Evolutionary conservation across 2,888 invertebrate genomes (phyloP).

Genomic region (Melitaea athalia): DNA sequence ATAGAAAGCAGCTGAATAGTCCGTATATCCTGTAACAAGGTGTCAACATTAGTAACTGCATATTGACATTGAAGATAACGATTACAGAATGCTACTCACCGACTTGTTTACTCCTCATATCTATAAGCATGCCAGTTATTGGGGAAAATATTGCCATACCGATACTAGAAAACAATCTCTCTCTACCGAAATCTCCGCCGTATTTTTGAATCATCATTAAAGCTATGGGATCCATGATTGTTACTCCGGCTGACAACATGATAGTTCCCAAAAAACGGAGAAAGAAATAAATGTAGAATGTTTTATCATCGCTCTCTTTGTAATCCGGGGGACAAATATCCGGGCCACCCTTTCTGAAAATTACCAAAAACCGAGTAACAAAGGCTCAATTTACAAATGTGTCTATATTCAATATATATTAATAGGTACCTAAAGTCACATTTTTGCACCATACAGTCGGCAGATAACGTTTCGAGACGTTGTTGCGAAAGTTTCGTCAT

Average conservation of each 20-base stretch:
- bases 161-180: constrained; percentile 89
- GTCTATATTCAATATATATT: constrained; percentile 22
- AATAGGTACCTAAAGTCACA: constrained; percentile 85
- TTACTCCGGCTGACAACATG: constrained; percentile 91
- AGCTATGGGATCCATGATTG: constrained; percentile 94
- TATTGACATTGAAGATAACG: constrained; percentile 75
- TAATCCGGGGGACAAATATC: constrained; percentile 91
- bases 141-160: constrained; percentile 93
- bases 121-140: constrained; percentile 89
- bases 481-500: constrained; percentile 82
- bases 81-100: constrained; percentile 70
- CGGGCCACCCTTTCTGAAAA: constrained; percentile 86
- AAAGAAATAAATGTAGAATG: constrained; percentile 92
- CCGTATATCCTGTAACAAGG: constrained; percentile 86
- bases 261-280: constrained; percentile 90
- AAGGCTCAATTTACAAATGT: not conserved
- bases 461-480: constrained; percentile 83
- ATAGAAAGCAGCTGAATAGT: constrained; percentile 94
- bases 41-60: constrained; percentile 55
- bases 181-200: constrained; percentile 91
- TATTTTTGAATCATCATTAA: constrained; percentile 92
- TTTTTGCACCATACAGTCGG: constrained; percentile 89
- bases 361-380: constrained; percentile 44
- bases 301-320: constrained; percentile 88
- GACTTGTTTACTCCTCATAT: constrained; percentile 84